Conservation (phyloP, 2,888 invertebrate genomes). For the Drosophila falleni region DNA sequence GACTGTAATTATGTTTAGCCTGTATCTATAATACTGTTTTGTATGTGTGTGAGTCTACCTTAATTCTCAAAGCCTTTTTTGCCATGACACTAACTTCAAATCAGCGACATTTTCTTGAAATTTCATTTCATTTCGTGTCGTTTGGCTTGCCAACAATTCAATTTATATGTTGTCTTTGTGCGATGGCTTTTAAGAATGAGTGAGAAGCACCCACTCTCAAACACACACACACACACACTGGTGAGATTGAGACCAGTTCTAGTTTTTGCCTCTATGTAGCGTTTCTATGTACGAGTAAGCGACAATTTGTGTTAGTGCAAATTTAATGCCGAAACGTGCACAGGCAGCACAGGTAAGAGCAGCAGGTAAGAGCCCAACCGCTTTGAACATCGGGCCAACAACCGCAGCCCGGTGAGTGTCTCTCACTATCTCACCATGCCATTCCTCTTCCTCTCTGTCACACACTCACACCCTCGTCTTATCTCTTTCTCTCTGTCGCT, state of each 20-base stretch:
- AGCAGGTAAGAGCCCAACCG: conserved; percentile 49
- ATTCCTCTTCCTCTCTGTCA: conserved; percentile 3
- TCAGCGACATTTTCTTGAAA: conserved; percentile 65
- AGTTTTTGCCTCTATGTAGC: conserved; percentile 37
- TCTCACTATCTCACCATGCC: conserved; percentile 18
- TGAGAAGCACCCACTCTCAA: conserved; percentile 9
- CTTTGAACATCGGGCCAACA: conserved; percentile 59
- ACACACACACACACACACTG: conserved; percentile 12
- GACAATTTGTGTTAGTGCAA: conserved; percentile 82
- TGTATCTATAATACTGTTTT: conserved; percentile 4
- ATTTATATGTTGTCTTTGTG: conserved; percentile 79
- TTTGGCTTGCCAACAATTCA: conserved; percentile 75
- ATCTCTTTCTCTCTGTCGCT: conserved; percentile 3
- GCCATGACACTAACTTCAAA: conserved; percentile 52
- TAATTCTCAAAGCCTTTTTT: conserved; percentile 6
- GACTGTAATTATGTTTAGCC: conserved; percentile 38
- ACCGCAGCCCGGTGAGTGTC: conserved; percentile 63
- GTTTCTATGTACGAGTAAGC: conserved; percentile 63
- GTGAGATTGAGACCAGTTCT: conserved; percentile 5
- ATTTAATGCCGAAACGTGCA: conserved; percentile 78
- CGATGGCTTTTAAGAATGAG: conserved; percentile 68
- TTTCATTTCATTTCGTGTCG: conserved; percentile 74
- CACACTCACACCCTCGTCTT: conserved; percentile 5
- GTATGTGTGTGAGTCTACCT: background rate
- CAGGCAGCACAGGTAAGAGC: conserved; percentile 19